A percentile compares a stretch with the other conserved stretches of the same genome.
Conservation (phyloP, 2,113 vertebrate genomes). For the Notiomystis cincta region DNA sequence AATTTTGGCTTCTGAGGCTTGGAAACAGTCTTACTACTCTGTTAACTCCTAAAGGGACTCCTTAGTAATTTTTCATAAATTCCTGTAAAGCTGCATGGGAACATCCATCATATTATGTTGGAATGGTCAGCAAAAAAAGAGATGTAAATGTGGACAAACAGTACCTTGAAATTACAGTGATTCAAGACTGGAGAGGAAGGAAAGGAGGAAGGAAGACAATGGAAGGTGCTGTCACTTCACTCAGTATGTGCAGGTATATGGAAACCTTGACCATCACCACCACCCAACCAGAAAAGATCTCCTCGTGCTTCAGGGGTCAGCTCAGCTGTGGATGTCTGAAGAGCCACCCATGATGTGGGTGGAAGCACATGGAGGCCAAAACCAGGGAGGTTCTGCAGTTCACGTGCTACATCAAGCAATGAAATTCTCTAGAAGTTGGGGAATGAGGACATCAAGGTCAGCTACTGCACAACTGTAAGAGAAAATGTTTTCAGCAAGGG, state of each 20-base stretch:
- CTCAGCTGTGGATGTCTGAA: not conserved
- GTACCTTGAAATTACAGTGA: not conserved
- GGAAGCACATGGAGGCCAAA: not conserved
- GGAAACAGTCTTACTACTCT: not conserved
- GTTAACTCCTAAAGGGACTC: not conserved
- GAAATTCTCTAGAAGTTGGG: not conserved
- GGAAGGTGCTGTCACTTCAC: not conserved
- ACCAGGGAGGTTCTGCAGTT: not conserved
- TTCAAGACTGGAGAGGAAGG: not conserved
- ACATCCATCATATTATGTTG: not conserved
- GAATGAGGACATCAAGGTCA: not conserved
- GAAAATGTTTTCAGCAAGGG: not conserved
- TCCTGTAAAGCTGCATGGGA: not conserved
- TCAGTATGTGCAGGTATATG: not conserved
- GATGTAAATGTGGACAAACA: accelerated
- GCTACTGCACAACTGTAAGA: not conserved
- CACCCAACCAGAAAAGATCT: not conserved
- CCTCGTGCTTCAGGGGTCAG: not conserved
- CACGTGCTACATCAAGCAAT: not conserved
- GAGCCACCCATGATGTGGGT: not conserved
- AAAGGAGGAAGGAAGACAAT: not conserved
- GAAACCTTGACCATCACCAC: not conserved
- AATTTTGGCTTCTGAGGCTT: not conserved
- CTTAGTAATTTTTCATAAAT: not conserved
- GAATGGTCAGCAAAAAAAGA: not conserved